Base-by-base conservation (phyloP, 2,113 vertebrate species). In the Machaerirhynchus nigripectus region DNA sequence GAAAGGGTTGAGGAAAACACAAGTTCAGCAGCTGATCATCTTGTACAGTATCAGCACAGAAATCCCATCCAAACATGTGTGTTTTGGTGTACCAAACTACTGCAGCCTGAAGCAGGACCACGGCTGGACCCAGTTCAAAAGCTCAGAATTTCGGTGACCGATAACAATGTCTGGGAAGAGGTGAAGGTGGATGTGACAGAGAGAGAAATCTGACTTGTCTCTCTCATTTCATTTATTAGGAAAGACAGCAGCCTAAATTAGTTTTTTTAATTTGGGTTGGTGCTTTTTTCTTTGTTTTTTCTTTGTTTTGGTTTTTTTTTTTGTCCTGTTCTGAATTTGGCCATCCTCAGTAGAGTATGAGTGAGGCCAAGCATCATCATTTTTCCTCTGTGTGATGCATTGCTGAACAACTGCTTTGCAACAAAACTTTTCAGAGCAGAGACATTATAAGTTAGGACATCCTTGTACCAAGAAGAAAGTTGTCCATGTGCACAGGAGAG, bases 291-390 rank as follows among this genome's bases (percentile, higher is more conserved):
- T 7, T 59, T 49, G 30, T 2, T 4, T 42, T 31, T 7, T 2
- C 15, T 80, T 83, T 22, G 14, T 39, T 39, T 39, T 39, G 4
- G 1, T 7, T 9, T 23, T 8, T 42, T 15, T 20, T 7, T 15
- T 52, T 17, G 19, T 83, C 30, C 33, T 77, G 6, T 35, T 90
- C 28, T 61, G 69, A 74, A 30, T 67, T 44, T 76, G 39, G 27
- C 2, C 4, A 67, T 74, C 11, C 6, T 26, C 1, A 1, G 15
- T 27, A 21, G 18, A 65, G 11, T 13, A 17, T 1, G 0, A 40
- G 9, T 42, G 31, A 53, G 49, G 39, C 31, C 22, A 35, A 69
- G 22, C n/a, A 61, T 20, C 26, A 49, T 30, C 0, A 33, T 90
- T 92, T 80, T 55, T 90, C 30, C 44, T 85, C 59, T 75, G 13